Percentiles rank a stretch among this genome's conserved stretches.
These are phyloP conservation scores for Dichetophora obliterata DNA, from an alignment of 2,888 invertebrate species.

Conservation along the genomic window DNA sequence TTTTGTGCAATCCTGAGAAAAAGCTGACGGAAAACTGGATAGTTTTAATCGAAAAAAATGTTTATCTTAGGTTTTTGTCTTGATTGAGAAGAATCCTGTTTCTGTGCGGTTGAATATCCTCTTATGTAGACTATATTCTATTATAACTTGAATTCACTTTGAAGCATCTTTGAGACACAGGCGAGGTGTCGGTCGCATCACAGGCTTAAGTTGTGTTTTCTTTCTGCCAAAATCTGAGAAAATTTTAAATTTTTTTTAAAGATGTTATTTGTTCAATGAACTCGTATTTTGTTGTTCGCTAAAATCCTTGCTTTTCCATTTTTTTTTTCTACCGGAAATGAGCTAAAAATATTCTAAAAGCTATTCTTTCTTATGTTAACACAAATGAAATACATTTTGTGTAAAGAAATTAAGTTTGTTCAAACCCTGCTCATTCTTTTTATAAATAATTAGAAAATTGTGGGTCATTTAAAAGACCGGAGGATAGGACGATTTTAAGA, in stretches of 20 bases:
- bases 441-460: too few species aligned
- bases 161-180: not conserved
- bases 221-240: not conserved
- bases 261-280: not conserved
- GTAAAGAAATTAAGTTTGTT: too few species aligned
- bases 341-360: too few species aligned
- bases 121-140: slow-evolving; percentile 45
- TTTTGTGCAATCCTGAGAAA: slow-evolving; percentile 53
- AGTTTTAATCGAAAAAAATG: slow-evolving; percentile 34
- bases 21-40: slow-evolving; percentile 42
- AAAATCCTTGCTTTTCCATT: not conserved
- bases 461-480: too few species aligned
- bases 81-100: slow-evolving; percentile 12
- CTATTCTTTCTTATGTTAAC: not conserved
- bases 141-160: slow-evolving; percentile 38
- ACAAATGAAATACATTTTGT: too few species aligned
- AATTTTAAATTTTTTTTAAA: not conserved
- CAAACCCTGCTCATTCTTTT: too few species aligned
- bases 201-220: not conserved
- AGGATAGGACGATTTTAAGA: too few species aligned
- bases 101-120: slow-evolving; percentile 16
- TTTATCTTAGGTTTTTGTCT: slow-evolving; percentile 20
- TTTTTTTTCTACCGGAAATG: too few species aligned
- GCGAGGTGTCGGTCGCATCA: not conserved
- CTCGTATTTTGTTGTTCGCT: not conserved